Conservation (phyloP, 1,140 invertebrate genomes). For the Acyrthosiphon pisum region DNA sequence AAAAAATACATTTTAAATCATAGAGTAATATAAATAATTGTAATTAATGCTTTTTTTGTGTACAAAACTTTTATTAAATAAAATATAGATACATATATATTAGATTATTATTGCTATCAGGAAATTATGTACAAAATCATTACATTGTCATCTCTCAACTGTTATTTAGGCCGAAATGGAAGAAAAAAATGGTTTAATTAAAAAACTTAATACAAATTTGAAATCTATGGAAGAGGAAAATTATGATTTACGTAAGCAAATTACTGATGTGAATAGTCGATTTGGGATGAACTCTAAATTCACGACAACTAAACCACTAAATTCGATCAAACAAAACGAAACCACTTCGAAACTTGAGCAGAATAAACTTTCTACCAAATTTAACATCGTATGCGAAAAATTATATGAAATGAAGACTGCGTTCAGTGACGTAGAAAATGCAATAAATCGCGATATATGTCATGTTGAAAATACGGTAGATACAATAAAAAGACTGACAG, state of each 20-base stretch:
- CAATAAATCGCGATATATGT: neutral
- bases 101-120: too few species aligned
- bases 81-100: neutral
- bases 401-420: neutral
- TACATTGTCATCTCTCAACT: neutral
- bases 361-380: neutral
- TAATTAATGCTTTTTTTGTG: neutral
- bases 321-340: neutral
- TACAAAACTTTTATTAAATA: neutral
- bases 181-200: neutral
- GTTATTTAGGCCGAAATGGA: neutral
- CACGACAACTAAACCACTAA: neutral
- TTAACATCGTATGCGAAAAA: neutral
- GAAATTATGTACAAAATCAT: neutral
- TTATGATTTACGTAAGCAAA: neutral
- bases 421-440: neutral
- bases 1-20: neutral
- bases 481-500: neutral
- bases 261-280: neutral
- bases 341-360: neutral
- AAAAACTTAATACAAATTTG: neutral
- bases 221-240: slow-evolving; percentile 9
- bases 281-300: neutral
- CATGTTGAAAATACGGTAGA: neutral
- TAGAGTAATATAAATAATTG: neutral